A percentile compares a stretch with the other conserved stretches of the same genome.
These are phyloP conservation scores for Boulengeromyrus knoepffleri DNA, from an alignment of 2,113 vertebrate genomes.

Conservation along the genomic window DNA sequence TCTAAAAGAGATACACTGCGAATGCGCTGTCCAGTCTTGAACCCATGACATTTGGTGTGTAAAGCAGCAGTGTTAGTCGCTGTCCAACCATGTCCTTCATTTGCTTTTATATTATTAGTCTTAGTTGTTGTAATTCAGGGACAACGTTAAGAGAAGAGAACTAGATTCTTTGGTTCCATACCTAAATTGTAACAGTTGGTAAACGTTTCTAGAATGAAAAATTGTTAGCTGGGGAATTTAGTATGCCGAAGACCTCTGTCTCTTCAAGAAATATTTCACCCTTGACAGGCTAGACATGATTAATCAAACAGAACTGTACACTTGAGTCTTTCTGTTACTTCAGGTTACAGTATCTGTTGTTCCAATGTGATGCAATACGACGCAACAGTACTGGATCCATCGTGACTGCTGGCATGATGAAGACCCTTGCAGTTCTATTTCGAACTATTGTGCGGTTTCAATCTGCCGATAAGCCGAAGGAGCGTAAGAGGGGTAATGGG, in stretches of 20 bases:
- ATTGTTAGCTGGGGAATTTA: not conserved
- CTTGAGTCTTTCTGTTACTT: not conserved
- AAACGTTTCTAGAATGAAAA: not conserved
- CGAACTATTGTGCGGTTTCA: not conserved
- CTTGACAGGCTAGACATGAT: not conserved
- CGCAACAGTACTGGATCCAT: not conserved
- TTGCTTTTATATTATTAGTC: not conserved
- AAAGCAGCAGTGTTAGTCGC: not conserved
- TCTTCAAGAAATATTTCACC: not conserved
- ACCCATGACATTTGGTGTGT: not conserved
- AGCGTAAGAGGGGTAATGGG: not conserved
- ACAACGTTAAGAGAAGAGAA: not conserved
- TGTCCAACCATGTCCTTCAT: not conserved
- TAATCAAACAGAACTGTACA: not conserved
- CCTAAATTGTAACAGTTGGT: not conserved
- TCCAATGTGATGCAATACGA: not conserved
- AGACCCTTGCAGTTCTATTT: not conserved
- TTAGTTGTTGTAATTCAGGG: not conserved
- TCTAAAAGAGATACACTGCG: not conserved
- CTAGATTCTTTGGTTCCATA: not conserved
- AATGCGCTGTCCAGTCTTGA: not conserved
- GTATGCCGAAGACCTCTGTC: not conserved
- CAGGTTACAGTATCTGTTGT: not conserved
- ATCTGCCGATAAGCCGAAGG: not conserved
- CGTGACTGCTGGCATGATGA: not conserved